Base-by-base conservation (phyloP, 2,888 invertebrate species). In the Fabriciana adippe region DNA sequence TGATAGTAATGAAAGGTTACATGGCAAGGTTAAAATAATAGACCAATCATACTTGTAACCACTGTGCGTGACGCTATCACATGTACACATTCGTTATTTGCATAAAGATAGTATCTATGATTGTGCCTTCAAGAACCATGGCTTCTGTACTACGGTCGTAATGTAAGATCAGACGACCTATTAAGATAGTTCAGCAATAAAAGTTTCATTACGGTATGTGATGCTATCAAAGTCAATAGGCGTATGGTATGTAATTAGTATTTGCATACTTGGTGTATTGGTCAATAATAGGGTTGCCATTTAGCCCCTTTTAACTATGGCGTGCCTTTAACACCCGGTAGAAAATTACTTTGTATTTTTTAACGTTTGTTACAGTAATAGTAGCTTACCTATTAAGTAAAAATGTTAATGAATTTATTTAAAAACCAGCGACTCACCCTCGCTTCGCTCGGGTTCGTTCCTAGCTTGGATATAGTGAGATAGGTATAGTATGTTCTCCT, bases 1-100 rank as follows among this genome's bases (percentile, higher is more conserved):
- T 41, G 35, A 11, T 11, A 47, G 13, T n/a, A 3, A 48, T 26
- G 13, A 59, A 59, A 59, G 59, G 59, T 48, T 26, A 59, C 48
- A n/a, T 26, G 59, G 31, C 47, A 47, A 59, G 45, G 47, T 59
- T 59, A 59, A n/a, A 59, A 59, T 59, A 31, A 59, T 59, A 59
- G 59, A 48, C 59, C 59, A 59, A 59, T 59, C 48, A 48, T 3
- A 21, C 26, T 6, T 26, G 26, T 59, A 47, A n/a, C 26, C 26
- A 59, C 59, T 26, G 13, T 15, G 59, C 59, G 59, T 59, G 48
- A 59, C 47, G 57, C 6, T 26, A 47, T 47, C 47, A 26, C 48
- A 59, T 59, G 35, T 48, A 26, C 48, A 26, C 59, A 26, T 31
- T 48, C 35, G 35, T 41, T 41, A 59, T 26, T 59, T 59, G 47